Conservation (phyloP, 1,140 invertebrate genomes). For the Centruroides vittatus region DNA sequence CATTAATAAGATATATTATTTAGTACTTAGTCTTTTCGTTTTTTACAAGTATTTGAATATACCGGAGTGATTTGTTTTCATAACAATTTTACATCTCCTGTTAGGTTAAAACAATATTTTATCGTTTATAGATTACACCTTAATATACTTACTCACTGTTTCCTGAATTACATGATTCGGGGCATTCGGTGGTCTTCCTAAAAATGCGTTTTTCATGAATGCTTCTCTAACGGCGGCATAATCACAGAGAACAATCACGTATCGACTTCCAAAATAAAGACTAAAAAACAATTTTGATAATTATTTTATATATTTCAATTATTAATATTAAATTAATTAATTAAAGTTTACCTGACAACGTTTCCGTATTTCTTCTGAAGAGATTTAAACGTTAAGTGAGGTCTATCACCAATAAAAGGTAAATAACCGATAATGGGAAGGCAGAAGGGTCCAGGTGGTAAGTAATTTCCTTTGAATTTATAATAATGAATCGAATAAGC, state of each 20-base stretch:
- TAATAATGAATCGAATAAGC: no score
- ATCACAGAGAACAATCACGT: constrained; percentile 4
- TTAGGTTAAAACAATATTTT: not conserved
- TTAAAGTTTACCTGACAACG: constrained; percentile 1
- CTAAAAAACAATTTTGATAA: not conserved
- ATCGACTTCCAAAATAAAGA: constrained; percentile 6
- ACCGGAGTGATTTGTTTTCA: no score
- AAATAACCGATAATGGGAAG: constrained; percentile 18
- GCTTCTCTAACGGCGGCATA: constrained; percentile 11
- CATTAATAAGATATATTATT: no score
- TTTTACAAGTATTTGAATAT: no score
- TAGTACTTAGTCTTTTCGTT: no score
- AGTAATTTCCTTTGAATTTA: not conserved
- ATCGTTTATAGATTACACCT: not conserved
- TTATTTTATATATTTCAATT: not conserved
- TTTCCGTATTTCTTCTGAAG: constrained; percentile 13
- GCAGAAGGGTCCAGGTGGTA: constrained; percentile 7
- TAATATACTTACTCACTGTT: constrained; percentile 10
- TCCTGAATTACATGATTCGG: constrained; percentile 10
- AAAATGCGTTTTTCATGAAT: constrained; percentile 8
- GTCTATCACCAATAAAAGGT: constrained; percentile 14
- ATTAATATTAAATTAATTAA: not conserved
- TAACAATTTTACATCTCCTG: no score
- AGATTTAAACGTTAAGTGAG: constrained; percentile 3
- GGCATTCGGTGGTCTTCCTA: constrained; percentile 12